Evolutionary conservation across 2,888 invertebrate genomes (phyloP).

Genomic region (Listrodromus nycthemerus): DNA sequence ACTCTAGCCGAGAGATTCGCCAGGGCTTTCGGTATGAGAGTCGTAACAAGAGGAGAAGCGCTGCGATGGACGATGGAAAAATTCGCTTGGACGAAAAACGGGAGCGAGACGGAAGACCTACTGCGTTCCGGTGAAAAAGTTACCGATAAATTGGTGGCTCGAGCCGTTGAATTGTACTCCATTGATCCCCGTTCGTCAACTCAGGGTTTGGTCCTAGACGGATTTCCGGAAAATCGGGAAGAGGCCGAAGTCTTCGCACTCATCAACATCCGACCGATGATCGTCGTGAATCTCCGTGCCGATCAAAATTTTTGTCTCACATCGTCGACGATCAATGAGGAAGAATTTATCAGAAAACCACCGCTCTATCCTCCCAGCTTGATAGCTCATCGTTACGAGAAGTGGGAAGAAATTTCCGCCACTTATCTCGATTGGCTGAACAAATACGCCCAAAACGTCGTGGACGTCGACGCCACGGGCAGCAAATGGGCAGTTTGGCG

Average conservation of each 20-base stretch:
- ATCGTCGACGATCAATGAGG: slow-evolving; percentile 83
- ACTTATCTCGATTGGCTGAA: slow-evolving; percentile 85
- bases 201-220: slow-evolving; percentile 88
- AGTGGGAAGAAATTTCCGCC: slow-evolving; percentile 83
- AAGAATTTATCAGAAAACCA: slow-evolving; percentile 80
- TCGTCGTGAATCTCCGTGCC: slow-evolving; percentile 86
- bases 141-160: slow-evolving; percentile 84
- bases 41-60: slow-evolving; percentile 86
- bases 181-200: slow-evolving; percentile 85
- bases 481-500: slow-evolving; percentile 87
- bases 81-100: slow-evolving; percentile 86
- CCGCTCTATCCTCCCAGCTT: slow-evolving; percentile 84
- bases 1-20: slow-evolving; percentile 86
- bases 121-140: slow-evolving; percentile 85
- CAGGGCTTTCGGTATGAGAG: slow-evolving; percentile 85
- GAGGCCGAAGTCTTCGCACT: slow-evolving; percentile 85
- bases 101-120: slow-evolving; percentile 82
- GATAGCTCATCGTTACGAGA: slow-evolving; percentile 84
- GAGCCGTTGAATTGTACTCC: slow-evolving; percentile 86
- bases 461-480: slow-evolving; percentile 84
- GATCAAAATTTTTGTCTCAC: slow-evolving; percentile 81
- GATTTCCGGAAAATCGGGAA: slow-evolving; percentile 86
- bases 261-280: slow-evolving; percentile 86
- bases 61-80: slow-evolving; percentile 85
- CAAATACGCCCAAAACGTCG: slow-evolving; percentile 86